Percentiles rank a stretch among this genome's conserved stretches.
Conservation (phyloP, 2,113 vertebrate species). For the Gopherus flavomarginatus region DNA sequence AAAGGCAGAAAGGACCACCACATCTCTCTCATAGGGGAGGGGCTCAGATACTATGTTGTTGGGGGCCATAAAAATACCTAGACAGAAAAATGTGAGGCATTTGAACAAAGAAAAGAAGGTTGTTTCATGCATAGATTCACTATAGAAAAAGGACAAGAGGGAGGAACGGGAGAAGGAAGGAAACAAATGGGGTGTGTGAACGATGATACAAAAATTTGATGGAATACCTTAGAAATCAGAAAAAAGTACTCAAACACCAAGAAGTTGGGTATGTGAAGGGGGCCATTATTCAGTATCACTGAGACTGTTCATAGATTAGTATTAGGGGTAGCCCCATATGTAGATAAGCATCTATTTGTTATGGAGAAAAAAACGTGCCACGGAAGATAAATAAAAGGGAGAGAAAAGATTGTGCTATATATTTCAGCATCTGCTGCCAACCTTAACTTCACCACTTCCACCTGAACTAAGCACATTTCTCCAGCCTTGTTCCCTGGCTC, state of each 20-base stretch:
- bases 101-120: constrained; percentile 29
- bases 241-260: not conserved
- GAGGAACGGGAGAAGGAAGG: not conserved
- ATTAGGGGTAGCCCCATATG: not conserved
- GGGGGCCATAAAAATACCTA: not conserved
- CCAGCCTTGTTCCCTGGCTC: constrained; percentile 97
- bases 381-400: constrained; percentile 7
- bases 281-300: not conserved
- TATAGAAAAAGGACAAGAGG: constrained; percentile 35
- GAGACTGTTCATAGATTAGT: not conserved
- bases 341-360: constrained; percentile 4
- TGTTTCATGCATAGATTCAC: constrained; percentile 47
- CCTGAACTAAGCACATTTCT: constrained; percentile 90
- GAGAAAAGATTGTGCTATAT: not conserved
- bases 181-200: not conserved
- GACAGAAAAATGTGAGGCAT: constrained; percentile 26
- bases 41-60: not conserved
- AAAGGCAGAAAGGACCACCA: not conserved
- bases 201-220: constrained; percentile 1
- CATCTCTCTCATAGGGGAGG: not conserved
- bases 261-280: not conserved
- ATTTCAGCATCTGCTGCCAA: constrained; percentile 72
- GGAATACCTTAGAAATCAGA: not conserved
- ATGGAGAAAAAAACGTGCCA: constrained; percentile 23
- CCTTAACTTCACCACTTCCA: constrained; percentile 87